Base-by-base conservation (phyloP, 2,113 vertebrate species). In the Romanogobio albipinnatus region DNA sequence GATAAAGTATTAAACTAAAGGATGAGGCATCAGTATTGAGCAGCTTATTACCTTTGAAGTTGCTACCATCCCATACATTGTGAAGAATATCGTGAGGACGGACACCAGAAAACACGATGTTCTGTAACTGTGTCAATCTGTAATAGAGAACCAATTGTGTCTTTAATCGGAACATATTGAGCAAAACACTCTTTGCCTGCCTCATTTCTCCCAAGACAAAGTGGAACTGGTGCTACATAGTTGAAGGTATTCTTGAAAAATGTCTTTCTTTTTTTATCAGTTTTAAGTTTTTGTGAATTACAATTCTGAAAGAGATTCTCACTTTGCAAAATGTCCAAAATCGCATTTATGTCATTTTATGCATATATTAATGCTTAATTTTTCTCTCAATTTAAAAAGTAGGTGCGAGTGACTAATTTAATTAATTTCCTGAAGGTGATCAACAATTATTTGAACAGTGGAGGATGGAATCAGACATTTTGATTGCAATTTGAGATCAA, bases 401-500 rank as follows among this genome's bases (percentile, higher is more conserved):
- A 68, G 64, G 7, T 68, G 33, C 4, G 15, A 68, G 6, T 68
- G 53, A 36, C 64, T 68, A 5, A 68, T 68, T 68, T 68, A 29
- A 17, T 68, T 14, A 68, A 68, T 68, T 68, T 68, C 15, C 64
- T 68, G 64, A 68, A 68, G 33, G 64, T 39, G 64, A 39, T 68
- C 64, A 68, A 68, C 64, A 68, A 68, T 68, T 68, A 68, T 68
- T 29, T 29, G 29, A 29, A 29, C 29, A 29, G 29, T 29, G 29
- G 29, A 29, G 29, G 29, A 29, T 29, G 64, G 36, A 80, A 24
- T 22, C 66, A 85, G 64, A 56, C 49, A 78, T 61, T 78, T 68
- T 29, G 61, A 47, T 26, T 79, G 64, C 33, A 79, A 56, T 71
- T 80, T 73, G 15, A 85, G 64, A 59, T 86, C 77, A 88, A 86